phyloP scores from a whole-genome alignment of 1,140 invertebrate species.

The Hycleus phaleratus region DNA sequence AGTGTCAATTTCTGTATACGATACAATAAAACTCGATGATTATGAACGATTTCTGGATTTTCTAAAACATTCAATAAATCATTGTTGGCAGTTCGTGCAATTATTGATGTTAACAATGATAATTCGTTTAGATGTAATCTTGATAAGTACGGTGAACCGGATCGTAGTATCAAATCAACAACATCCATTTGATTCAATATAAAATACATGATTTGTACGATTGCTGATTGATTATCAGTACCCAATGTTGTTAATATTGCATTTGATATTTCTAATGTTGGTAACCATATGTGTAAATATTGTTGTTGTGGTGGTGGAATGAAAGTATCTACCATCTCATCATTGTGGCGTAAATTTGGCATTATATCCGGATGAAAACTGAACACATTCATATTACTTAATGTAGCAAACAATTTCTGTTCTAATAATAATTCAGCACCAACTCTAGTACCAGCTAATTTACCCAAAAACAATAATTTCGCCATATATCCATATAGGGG shows the following conservation, averaged over 20 bases:
- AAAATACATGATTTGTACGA: constrained; percentile 70
- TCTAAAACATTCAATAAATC: constrained; percentile 37
- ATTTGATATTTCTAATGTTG: constrained; percentile 71
- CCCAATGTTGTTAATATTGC: constrained; percentile 74
- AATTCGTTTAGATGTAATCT: constrained; percentile 50
- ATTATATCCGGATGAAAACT: constrained; percentile 66
- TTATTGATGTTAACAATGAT: constrained; percentile 42
- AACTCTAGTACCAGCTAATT: constrained; percentile 59
- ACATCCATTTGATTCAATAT: constrained; percentile 73
- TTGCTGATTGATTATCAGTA: constrained; percentile 69
- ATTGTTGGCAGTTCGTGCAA: constrained; percentile 63
- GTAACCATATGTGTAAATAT: constrained; percentile 74
- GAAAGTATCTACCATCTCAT: constrained; percentile 33
- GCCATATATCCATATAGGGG: constrained; percentile 82
- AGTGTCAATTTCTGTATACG: constrained; percentile 62
- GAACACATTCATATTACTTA: constrained; percentile 72
- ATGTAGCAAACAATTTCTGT: constrained; percentile 62
- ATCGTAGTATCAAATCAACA: constrained; percentile 65
- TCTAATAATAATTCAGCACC: constrained; percentile 72
- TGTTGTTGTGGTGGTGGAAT: constrained; percentile 52
- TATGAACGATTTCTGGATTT: constrained; percentile 45
- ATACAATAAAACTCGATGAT: constrained; percentile 51
- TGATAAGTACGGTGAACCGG: constrained; percentile 56
- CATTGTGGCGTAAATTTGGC: constrained; percentile 37
- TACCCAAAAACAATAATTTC: constrained; percentile 73